Evolutionary conservation across 23 tunicate genomes (phyloP).

Genomic region (Halocynthia aurantium): DNA sequence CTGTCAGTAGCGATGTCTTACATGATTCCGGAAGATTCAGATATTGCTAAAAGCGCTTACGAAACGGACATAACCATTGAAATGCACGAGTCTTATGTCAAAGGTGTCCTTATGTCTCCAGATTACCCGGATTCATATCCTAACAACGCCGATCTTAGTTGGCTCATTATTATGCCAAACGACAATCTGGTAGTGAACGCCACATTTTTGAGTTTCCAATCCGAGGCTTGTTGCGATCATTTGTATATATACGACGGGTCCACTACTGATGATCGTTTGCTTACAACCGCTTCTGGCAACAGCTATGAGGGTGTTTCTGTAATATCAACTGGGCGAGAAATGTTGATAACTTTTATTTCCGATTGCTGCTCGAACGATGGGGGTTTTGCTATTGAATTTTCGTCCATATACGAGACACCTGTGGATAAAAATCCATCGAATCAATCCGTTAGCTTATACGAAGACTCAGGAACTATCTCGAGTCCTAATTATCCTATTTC

Average conservation of each 20-base stretch:
- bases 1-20: constrained; percentile 10
- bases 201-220: neutral
- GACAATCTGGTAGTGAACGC: neutral
- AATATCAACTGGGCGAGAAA: neutral
- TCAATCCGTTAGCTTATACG: neutral
- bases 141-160: constrained; percentile 13
- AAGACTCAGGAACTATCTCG: neutral
- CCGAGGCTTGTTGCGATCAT: constrained; percentile 22
- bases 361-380: constrained; percentile 1
- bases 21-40: neutral
- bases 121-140: constrained; percentile 23
- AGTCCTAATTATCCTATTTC: constrained; percentile 10
- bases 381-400: constrained; percentile 9
- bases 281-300: neutral
- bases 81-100: constrained; percentile 2
- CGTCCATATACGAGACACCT: neutral
- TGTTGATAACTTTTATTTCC: neutral
- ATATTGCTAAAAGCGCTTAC: neutral
- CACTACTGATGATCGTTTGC: neutral
- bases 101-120: constrained; percentile 13
- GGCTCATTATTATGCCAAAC: constrained; percentile 10
- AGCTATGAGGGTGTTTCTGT: neutral
- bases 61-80: neutral
- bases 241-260: constrained; percentile 17
- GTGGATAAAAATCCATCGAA: neutral